Conservation (phyloP, 2,797 vertebrate genomes). For the Typhlichthys subterraneus region DNA sequence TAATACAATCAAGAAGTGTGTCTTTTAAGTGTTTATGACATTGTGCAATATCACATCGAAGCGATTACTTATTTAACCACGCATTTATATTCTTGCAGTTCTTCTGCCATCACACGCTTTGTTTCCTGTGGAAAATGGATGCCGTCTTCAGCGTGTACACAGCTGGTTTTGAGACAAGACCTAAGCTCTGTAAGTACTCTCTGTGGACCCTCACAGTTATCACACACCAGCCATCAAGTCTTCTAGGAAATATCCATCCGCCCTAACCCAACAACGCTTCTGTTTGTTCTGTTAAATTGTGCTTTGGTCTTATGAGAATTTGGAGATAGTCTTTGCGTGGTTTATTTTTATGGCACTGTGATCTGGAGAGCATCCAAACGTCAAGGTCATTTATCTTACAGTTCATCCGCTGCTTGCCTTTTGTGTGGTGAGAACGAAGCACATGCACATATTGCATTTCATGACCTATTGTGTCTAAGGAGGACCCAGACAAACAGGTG, state of each 20-base stretch:
- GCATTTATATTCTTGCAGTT: constrained; percentile 39
- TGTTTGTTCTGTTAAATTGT: constrained; percentile 54
- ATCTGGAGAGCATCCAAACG: constrained; percentile 69
- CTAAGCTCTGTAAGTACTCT: constrained; percentile 67
- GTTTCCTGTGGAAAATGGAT: constrained; percentile 69
- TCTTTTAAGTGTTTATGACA: no score
- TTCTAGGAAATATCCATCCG: constrained; percentile 60
- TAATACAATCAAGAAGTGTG: no score
- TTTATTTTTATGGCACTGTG: constrained; percentile 71
- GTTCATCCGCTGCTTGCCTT: constrained; percentile 72
- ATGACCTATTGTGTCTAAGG: constrained; percentile 78
- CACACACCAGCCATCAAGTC: constrained; percentile 66
- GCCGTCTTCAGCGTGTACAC: constrained; percentile 65
- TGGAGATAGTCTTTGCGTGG: constrained; percentile 63
- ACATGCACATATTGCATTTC: constrained; percentile 79
- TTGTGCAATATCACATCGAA: no score
- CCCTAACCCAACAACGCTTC: constrained; percentile 41
- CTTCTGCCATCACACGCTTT: constrained; percentile 43
- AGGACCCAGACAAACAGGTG: constrained; percentile 85
- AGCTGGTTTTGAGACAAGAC: constrained; percentile 69
- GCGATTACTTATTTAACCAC: no score
- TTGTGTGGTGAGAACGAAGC: constrained; percentile 71
- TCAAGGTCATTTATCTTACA: constrained; percentile 77
- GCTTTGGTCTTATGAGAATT: constrained; percentile 56
- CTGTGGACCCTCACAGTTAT: constrained; percentile 60